These are phyloP conservation scores for Arenaria interpres DNA, from an alignment of 2,113 vertebrate species.

Conservation along the genomic window DNA sequence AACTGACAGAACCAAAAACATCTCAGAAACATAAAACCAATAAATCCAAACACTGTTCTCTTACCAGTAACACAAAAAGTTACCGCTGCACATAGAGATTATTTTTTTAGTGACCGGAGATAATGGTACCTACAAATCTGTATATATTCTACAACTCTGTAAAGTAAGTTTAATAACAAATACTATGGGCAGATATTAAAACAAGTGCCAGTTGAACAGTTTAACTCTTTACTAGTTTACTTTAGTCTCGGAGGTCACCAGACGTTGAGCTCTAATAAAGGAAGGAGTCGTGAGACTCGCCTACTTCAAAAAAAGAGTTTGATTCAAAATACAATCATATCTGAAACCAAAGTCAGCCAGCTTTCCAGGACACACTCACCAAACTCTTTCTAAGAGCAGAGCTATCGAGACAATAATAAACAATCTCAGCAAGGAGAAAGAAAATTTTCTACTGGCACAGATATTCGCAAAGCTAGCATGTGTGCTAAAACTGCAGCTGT, in stretches of 20 bases:
- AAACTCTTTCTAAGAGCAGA: neutral
- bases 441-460: neutral
- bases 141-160: neutral
- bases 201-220: neutral
- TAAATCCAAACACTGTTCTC: neutral
- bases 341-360: neutral
- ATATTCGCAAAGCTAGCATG: fast-evolving
- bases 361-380: neutral
- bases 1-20: neutral
- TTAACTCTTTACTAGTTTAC: neutral
- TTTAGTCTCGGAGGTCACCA: neutral
- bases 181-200: neutral
- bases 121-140: neutral
- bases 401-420: neutral
- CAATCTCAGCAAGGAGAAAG: neutral
- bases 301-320: neutral
- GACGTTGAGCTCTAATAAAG: neutral
- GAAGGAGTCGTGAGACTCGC: neutral
- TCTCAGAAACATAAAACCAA: neutral
- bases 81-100: neutral
- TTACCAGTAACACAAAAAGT: neutral
- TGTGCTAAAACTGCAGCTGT: neutral
- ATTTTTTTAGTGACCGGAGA: neutral
- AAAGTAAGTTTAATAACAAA: neutral
- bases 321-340: neutral